Base-by-base conservation (phyloP, 2,888 invertebrate species). In the Hoplodrina ambigua region DNA sequence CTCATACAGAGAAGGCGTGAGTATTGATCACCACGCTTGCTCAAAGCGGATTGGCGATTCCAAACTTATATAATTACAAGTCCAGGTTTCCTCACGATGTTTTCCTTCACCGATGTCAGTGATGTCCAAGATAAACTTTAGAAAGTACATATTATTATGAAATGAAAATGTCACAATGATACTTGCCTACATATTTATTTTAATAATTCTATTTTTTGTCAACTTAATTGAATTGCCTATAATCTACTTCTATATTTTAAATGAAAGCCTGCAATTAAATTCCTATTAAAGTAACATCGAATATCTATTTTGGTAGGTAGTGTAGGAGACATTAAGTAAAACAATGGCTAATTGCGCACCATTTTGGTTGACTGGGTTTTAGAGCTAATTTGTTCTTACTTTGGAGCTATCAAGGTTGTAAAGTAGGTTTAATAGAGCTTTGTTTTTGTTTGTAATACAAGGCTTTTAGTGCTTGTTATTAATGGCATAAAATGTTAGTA, bases 271-370 rank as follows among this genome's bases (percentile, higher is more conserved):
- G 1, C 7, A 41, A 41, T 30, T 60, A 25, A 69, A 61, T 20
- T 44, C 0, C 6, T 62, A 13, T 25, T 11, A 20, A 49, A 69
- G 10, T 15, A 17, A 49, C 46, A 30, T 11, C 11, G 4, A 4
- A 37, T 5, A 25, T 15, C n/a, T 71, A 13, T 52, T 52, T 49
- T 19, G 1, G 41, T 66, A n/a, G 3, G n/a, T 30, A 33, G 46
- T 61, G 15, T 25, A 66, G 46, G 30, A 59, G n/a, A 67, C 13
- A 58, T 70, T 15, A 50, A 52, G 13, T 6, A 49, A 71, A 50
- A 75, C 72, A 75, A 71, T 72, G 46, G 58, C 30, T 57, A 53
- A 67, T 72, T 5, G n/a, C 49, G n/a, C 11, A 4, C 76, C 72
- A 52, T 72, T 60, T 72, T 50, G 19, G 44, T 13, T 19, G 25